These are phyloP conservation scores for Schizothorax lantsangensis DNA, from an alignment of 2,797 vertebrate species.

Conservation along the genomic window DNA sequence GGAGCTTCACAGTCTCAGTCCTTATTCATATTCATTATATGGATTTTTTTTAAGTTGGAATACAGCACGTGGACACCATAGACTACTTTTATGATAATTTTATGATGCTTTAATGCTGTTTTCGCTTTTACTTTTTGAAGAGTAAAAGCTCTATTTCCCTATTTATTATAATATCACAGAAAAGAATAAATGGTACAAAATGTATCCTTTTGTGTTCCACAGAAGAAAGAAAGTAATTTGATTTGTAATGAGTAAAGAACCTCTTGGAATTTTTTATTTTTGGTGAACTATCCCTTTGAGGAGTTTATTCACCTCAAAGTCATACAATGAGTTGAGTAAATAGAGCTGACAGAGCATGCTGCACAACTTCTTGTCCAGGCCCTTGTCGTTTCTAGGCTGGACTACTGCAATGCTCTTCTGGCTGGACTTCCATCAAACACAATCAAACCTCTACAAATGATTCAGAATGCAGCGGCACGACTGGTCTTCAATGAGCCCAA, in stretches of 20 bases:
- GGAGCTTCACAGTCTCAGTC: neutral
- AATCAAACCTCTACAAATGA: too few species aligned
- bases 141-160: neutral
- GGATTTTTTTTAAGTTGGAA: neutral
- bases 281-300: neutral
- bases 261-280: neutral
- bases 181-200: neutral
- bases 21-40: neutral
- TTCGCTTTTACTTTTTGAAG: neutral
- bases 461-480: too few species aligned
- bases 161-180: neutral
- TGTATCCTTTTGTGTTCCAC: conserved; percentile 2
- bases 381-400: too few species aligned
- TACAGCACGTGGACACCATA: neutral
- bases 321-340: too few species aligned
- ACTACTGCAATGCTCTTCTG: too few species aligned
- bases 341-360: too few species aligned
- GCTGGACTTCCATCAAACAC: too few species aligned
- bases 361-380: too few species aligned
- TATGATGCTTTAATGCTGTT: neutral
- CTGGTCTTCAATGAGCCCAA: too few species aligned
- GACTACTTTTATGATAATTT: neutral
- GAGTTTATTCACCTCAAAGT: neutral
- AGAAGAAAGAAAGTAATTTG: neutral
- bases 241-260: neutral